A percentile compares a stretch with the other conserved stretches of the same genome.
phyloP scores from a whole-genome alignment of 2,113 vertebrate species.

The Pteruthius melanotis region DNA sequence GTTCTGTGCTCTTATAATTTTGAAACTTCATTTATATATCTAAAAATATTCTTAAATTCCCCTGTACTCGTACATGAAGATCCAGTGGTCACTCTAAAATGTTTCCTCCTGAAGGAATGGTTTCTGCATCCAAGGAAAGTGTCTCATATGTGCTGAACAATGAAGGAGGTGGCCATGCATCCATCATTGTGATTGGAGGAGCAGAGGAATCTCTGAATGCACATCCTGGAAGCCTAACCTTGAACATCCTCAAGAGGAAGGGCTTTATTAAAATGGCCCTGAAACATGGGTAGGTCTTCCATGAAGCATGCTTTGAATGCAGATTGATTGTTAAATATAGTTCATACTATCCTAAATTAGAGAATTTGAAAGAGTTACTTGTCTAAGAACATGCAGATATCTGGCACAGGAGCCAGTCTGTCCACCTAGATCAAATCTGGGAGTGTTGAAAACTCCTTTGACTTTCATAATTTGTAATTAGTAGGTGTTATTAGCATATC shows the following conservation, averaged over 20 bases:
- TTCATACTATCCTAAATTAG: background rate
- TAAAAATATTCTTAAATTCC: background rate
- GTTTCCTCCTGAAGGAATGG: constrained; percentile 64
- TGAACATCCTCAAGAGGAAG: constrained; percentile 71
- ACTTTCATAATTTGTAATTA: constrained; percentile 6
- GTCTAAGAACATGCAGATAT: background rate
- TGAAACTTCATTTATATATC: background rate
- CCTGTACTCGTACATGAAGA: background rate
- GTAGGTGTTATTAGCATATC: constrained; percentile 12
- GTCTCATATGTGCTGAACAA: constrained; percentile 68
- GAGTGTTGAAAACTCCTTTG: constrained; percentile 16
- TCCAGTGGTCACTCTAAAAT: background rate
- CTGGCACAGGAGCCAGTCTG: background rate
- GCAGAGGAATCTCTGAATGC: constrained; percentile 74
- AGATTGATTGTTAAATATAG: background rate
- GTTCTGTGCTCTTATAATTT: background rate
- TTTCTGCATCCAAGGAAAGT: constrained; percentile 74
- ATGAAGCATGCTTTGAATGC: background rate
- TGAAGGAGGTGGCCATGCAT: constrained; percentile 67
- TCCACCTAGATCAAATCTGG: background rate
- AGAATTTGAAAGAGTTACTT: background rate
- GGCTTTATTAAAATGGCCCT: constrained; percentile 79
- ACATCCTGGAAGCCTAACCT: constrained; percentile 67
- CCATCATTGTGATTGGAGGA: constrained; percentile 73
- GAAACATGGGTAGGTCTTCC: constrained; percentile 70